Evolutionary conservation across 2,113 vertebrate species (phyloP), one percentile per base, ranked within the genome.

Genomic region (Rhinichthys klamathensis): DNA sequence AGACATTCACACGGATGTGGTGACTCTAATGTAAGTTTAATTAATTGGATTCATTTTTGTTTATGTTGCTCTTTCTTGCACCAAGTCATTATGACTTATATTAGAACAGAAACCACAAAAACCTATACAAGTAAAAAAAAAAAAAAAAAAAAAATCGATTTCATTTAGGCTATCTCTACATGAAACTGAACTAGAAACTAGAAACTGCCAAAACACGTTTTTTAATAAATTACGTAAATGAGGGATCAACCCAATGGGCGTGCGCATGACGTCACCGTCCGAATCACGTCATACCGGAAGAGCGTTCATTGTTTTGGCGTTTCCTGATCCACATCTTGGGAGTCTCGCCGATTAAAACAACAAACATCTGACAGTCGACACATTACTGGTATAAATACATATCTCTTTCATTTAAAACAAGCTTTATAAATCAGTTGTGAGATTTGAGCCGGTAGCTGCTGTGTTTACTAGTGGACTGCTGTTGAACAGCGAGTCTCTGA

Each of bases 281-380:
- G 46, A 46, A 0, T 0, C 13, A 10, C 18, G 67, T 51, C 51
- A 79, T 78, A 80, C 81, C 15, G 87, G 87, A 88, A 86, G 75
- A 63, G 32, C n/a, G 7, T 9, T 63, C 56, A 61, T 88, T 79
- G 49, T 88, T 61, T 78, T 77, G 32, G 60, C 76, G 75, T 82
- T 86, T 63, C 41, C 44, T 78, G 46, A 38, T 79, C 83, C 21
- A 54, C 73, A 73, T 79, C 30, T 16, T 54, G 35, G 30, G 46
- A 70, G 67, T 21, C 35, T 56, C 80, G 10, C 4, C 2, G 27
- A 61, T 46, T 60, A 81, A 83, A 70, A 56, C 80, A 72, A 72
- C 80, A 74, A 65, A 83, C 85, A 58, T 89, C 84, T 70, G 86
- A 76, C 84, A 76, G 56, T 75, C 67, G 63, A 23, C 23, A 38